A percentile compares a stretch with the other conserved stretches of the same genome.
phyloP scores from a whole-genome alignment of 2,797 vertebrate genomes.

The Diplodus sargus region DNA sequence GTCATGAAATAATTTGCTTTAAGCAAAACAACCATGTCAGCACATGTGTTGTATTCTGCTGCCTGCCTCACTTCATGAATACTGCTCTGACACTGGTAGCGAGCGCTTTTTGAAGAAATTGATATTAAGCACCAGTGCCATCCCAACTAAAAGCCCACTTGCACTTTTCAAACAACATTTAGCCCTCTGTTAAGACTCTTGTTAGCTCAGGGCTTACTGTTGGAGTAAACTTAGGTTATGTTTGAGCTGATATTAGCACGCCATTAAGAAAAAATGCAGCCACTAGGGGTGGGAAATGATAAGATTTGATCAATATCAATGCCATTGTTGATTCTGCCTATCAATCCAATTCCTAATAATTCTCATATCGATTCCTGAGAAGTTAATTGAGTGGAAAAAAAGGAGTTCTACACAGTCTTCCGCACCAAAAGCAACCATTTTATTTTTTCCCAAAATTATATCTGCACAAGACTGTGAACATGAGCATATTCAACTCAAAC shows the following conservation, averaged over 20 bases:
- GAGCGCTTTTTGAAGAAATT: conserved; percentile 28
- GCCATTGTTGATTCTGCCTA: too few relatives aligned
- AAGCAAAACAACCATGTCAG: conserved; percentile 41
- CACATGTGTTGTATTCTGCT: conserved; percentile 25
- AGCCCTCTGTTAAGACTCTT: conserved; percentile 13
- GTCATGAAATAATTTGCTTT: conserved; percentile 32
- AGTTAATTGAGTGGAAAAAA: too few relatives aligned
- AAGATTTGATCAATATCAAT: too few relatives aligned
- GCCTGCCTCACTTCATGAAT: conserved; percentile 5
- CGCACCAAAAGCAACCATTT: too few relatives aligned
- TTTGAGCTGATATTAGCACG: conserved; percentile 18
- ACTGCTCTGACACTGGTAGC: not conserved
- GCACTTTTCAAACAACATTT: conserved; percentile 16
- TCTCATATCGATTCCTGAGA: too few relatives aligned
- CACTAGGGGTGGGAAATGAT: too few relatives aligned
- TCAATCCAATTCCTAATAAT: too few relatives aligned
- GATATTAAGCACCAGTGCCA: conserved; percentile 12
- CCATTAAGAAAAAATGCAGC: conserved; percentile 7
- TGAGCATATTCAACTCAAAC: too few relatives aligned
- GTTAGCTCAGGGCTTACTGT: conserved; percentile 27
- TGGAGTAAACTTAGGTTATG: conserved; percentile 12
- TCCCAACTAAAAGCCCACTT: conserved; percentile 30
- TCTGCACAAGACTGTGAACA: too few relatives aligned
- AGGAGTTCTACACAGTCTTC: too few relatives aligned
- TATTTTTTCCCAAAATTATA: too few relatives aligned